A percentile compares a stretch with the other conserved stretches of the same genome.
Conservation (phyloP, 2,113 vertebrate species). For the Lophius piscatorius region DNA sequence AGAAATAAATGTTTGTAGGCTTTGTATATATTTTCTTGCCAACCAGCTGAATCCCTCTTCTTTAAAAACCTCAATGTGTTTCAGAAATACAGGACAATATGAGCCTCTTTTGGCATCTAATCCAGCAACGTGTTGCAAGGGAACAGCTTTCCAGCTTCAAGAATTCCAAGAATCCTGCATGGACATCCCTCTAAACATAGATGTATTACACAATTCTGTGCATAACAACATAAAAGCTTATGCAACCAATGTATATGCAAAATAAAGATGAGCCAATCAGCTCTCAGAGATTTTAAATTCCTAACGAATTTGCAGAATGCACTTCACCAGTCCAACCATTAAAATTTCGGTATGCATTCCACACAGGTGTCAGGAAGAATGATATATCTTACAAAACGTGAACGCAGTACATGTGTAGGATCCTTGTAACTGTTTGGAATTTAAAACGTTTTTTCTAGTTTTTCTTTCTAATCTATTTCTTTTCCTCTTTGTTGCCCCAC, state of each 20-base stretch:
- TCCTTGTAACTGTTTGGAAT: conserved; percentile 17
- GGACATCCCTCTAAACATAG: neutral
- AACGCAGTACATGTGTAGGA: conserved; percentile 1
- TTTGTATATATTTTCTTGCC: no score
- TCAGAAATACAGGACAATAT: no score
- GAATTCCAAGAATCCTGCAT: neutral
- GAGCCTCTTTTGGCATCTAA: neutral
- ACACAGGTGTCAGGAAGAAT: conserved; percentile 22
- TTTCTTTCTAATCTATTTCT: conserved; percentile 32
- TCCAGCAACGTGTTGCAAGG: conserved; percentile 13
- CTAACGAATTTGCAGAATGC: neutral
- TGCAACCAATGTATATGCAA: neutral
- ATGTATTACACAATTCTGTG: neutral
- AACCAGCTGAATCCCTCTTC: no score
- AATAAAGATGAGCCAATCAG: neutral
- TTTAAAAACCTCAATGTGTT: no score
- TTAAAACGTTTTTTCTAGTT: conserved; percentile 30
- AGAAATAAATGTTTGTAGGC: conserved; percentile 3
- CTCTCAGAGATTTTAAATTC: neutral
- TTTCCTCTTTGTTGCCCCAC: conserved; percentile 20
- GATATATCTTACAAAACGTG: conserved; percentile 12
- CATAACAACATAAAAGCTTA: neutral
- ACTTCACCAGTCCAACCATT: neutral
- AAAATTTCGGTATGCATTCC: neutral
- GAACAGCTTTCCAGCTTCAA: neutral